A percentile compares a stretch with the other conserved stretches of the same genome.
Evolutionary conservation across 2,888 invertebrate species (phyloP).

Genomic region (Clepsis dumicolana): DNA sequence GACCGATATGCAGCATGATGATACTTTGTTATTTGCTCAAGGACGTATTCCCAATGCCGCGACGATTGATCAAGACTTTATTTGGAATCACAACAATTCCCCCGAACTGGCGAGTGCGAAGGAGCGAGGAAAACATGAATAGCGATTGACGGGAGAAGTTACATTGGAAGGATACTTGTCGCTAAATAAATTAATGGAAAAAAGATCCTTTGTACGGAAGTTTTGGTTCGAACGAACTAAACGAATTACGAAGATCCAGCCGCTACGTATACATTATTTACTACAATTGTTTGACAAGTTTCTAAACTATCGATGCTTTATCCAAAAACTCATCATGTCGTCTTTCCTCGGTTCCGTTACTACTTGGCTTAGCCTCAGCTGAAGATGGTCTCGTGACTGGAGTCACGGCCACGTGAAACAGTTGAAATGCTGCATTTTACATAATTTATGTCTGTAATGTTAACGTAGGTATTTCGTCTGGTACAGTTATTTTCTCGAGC

Average conservation of each 20-base stretch:
- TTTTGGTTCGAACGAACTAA: conserved; percentile 19
- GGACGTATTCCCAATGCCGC: conserved; percentile 27
- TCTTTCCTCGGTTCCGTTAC: conserved; percentile 13
- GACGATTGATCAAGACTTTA: conserved; percentile 44
- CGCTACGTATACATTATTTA: background rate
- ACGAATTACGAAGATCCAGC: conserved; percentile 7
- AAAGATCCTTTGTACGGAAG: conserved; percentile 23
- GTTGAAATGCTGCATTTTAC: conserved; percentile 56
- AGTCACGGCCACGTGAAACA: conserved; percentile 4
- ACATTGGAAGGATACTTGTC: conserved; percentile 12
- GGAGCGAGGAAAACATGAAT: conserved; percentile 11
- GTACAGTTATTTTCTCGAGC: conserved; percentile 64
- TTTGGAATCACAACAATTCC: conserved; percentile 21
- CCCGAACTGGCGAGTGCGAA: conserved; percentile 19
- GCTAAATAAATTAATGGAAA: conserved; percentile 23
- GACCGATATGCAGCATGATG: conserved; percentile 31
- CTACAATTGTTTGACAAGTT: background rate
- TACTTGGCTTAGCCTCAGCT: background rate
- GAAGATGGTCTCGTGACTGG: background rate
- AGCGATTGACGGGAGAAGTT: conserved; percentile 5
- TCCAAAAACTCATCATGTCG: conserved; percentile 5
- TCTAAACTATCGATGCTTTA: conserved; percentile 11
- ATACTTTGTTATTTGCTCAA: conserved; percentile 44
- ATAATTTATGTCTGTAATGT: conserved; percentile 59
- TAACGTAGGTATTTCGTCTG: conserved; percentile 71